Conservation (phyloP, 2,797 vertebrate genomes). For the Eupleurogrammus muticus region DNA sequence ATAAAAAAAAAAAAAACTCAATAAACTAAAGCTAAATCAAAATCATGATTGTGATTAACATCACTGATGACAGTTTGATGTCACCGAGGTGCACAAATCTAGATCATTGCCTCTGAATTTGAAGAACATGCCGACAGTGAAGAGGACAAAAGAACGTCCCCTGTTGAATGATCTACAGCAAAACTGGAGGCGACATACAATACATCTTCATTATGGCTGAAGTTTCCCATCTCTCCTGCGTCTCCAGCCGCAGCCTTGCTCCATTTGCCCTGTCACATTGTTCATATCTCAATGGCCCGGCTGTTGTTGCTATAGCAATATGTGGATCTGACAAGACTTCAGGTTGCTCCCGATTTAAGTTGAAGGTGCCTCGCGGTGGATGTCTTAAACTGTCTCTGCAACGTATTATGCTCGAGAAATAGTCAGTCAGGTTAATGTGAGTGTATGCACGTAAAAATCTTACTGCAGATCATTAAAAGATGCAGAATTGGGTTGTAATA, state of each 20-base stretch:
- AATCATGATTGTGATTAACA: neutral
- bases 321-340: conserved; percentile 85
- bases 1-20: neutral
- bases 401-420: neutral
- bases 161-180: conserved; percentile 42
- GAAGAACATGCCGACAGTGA: conserved; percentile 6
- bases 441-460: neutral
- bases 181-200: conserved; percentile 41
- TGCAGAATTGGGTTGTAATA: neutral
- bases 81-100: neutral
- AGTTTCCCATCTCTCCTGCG: conserved; percentile 68
- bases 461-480: conserved; percentile 1
- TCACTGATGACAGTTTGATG: conserved; percentile 8
- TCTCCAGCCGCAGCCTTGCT: conserved; percentile 57
- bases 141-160: neutral
- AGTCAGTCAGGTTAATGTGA: neutral
- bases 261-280: conserved; percentile 82
- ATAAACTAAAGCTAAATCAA: neutral
- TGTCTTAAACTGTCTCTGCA: conserved; percentile 30
- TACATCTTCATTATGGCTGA: conserved; percentile 71
- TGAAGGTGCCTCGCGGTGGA: conserved; percentile 78
- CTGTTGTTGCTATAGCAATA: conserved; percentile 92
- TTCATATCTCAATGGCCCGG: conserved; percentile 81
- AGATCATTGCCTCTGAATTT: conserved; percentile 1
- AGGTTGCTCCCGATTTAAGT: conserved; percentile 85